Base-by-base conservation (phyloP, 2,113 vertebrate species). In the Apodemus sylvaticus region DNA sequence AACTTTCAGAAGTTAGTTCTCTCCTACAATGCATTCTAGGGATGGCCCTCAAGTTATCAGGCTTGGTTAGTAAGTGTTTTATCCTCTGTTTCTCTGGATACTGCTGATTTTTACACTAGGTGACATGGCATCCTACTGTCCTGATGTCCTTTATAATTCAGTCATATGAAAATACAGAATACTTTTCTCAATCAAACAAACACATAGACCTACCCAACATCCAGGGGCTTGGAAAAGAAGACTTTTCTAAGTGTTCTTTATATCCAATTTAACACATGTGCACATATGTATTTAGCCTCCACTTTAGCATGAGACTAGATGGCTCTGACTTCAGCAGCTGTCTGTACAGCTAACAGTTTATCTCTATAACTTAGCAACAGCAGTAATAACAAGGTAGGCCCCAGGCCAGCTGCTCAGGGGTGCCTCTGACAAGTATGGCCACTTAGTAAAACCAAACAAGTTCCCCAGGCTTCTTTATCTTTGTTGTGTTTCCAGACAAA, bases 291-390 rank as follows among this genome's bases (percentile, higher is more conserved):
- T 24, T 91, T 78, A 95, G 66, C 26, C 64, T 70, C 22, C 36
- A 36, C 51, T 34, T 96, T 83, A 29, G 31, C 6, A 36, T 26
- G 74, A 48, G 12, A 39, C 3, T 91, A 4, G 12, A 58, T 76
- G 81, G 22, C 66, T 93, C 81, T 94, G 58, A 94, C 19, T 55
- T 83, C 42, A 82, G 48, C 58, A 85, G 68, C 70, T 85, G 82
- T 85, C 71, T 45, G 45, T 8, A 20, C 31, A 83, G 26, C 45
- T 79, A 55, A 53, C 45, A 77, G 64, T 66, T 86, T 95, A 66
- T 74, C 60, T 79, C 58, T 85, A 66, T 88, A 74, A 94, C 11
- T 94, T 94, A 92, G n/a, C 29, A 95, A 94, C 60, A 86, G 45
- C 66, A 93, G 20, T 16, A 93, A 74, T 93, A 94, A 62, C 36